A percentile compares a stretch with the other conserved stretches of the same genome.
These are phyloP conservation scores for Zaprionus davidi DNA, from an alignment of 1,140 invertebrate species.

Conservation along the genomic window DNA sequence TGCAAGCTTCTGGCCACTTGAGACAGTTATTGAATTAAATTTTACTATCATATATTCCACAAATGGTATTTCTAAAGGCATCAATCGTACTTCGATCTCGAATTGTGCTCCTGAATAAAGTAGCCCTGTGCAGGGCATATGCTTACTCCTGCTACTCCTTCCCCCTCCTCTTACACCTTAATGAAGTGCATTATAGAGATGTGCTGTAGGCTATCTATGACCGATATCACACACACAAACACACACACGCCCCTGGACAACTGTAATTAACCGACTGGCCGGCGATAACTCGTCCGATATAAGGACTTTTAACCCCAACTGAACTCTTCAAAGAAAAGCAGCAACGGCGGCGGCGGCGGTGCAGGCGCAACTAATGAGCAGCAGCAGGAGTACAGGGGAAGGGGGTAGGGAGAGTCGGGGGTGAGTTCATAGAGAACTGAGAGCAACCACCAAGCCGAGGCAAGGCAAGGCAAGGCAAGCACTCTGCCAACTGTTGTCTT, in stretches of 20 bases:
- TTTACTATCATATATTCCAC: too few species aligned
- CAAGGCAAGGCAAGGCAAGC: conserved; percentile 2
- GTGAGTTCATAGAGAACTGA: conserved; percentile 2
- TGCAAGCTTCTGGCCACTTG: too few species aligned
- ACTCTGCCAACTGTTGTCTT: conserved; percentile 72
- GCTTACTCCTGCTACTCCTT: background rate
- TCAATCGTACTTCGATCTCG: background rate
- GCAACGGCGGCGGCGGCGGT: conserved; percentile 36
- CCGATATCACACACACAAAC: conserved; percentile 39
- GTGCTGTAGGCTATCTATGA: conserved; percentile 34
- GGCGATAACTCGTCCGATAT: conserved; percentile 45
- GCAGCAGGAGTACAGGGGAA: conserved; percentile 13
- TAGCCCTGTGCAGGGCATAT: background rate
- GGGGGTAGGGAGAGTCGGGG: conserved; percentile 5
- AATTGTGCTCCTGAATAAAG: background rate
- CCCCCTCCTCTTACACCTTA: conserved; percentile 1
- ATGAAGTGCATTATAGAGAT: conserved; percentile 40
- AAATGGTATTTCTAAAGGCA: too few species aligned
- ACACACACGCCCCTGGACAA: conserved; percentile 31
- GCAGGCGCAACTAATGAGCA: conserved; percentile 81
- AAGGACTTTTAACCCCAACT: conserved; percentile 69
- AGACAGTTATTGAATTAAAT: too few species aligned
- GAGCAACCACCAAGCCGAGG: conserved; percentile 58
- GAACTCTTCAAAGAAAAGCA: conserved; percentile 45
- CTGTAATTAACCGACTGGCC: conserved; percentile 69